phyloP scores from a whole-genome alignment of 1,140 invertebrate genomes.

The Polyergus mexicanus region DNA sequence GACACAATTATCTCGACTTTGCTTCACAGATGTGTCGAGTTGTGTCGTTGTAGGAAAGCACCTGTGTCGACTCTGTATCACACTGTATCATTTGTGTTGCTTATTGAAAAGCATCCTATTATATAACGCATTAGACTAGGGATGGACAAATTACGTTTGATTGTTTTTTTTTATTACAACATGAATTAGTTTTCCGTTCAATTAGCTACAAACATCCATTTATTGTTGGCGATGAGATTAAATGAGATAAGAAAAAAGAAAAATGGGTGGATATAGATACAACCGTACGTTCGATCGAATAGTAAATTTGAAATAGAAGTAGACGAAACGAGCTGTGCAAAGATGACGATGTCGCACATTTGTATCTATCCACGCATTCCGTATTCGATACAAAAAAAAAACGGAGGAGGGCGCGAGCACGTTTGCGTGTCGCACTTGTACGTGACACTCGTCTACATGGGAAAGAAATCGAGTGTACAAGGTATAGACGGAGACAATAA shows the following conservation, averaged over 20 bases:
- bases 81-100: too few relatives aligned
- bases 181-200: too few relatives aligned
- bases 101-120: too few relatives aligned
- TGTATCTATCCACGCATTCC: constrained; percentile 35
- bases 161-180: too few relatives aligned
- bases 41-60: too few relatives aligned
- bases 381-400: not conserved
- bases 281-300: not conserved
- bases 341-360: constrained; percentile 26
- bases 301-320: not conserved
- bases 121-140: too few relatives aligned
- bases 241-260: not conserved
- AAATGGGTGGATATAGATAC: not conserved
- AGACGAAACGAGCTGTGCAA: not conserved
- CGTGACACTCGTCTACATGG: constrained; percentile 26
- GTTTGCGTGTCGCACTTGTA: constrained; percentile 10
- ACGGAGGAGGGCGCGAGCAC: not conserved
- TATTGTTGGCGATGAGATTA: not conserved
- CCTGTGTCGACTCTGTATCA: too few relatives aligned
- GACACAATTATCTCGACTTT: too few relatives aligned
- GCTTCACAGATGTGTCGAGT: too few relatives aligned
- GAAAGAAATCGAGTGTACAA: constrained; percentile 11
- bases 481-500: not conserved
- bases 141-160: too few relatives aligned
- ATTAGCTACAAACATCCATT: not conserved